A percentile compares a stretch with the other conserved stretches of the same genome.
Evolutionary conservation across 2,113 vertebrate genomes (phyloP).

Genomic region (Lamprologus callipterus): DNA sequence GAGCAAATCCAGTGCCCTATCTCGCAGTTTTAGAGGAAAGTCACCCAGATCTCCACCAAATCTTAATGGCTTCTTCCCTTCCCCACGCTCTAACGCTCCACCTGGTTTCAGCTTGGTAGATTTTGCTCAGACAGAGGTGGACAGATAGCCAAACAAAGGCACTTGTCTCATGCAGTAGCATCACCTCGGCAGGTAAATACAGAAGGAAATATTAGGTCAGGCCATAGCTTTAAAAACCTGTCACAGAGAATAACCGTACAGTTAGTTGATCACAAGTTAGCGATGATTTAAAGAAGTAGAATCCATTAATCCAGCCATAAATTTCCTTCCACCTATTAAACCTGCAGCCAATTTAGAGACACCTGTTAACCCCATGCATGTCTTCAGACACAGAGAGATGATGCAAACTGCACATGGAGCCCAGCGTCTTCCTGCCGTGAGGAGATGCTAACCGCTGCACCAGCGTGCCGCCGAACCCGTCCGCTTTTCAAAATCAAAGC

Average conservation of each 20-base stretch:
- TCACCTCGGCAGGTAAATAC: background rate
- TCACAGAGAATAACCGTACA: background rate
- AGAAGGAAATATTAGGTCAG: background rate
- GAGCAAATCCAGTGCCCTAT: background rate
- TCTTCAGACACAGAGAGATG: rapidly evolving
- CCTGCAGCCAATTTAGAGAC: background rate
- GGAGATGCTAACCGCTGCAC: background rate
- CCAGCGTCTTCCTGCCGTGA: rapidly evolving
- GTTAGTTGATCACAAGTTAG: background rate
- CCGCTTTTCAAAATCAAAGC: background rate
- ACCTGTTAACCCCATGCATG: background rate
- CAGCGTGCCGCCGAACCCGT: rapidly evolving
- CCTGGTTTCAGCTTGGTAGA: background rate
- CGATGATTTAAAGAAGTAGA: rapidly evolving
- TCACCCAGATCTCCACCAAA: background rate
- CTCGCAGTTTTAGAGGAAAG: background rate
- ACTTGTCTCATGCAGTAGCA: background rate
- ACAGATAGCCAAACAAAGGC: background rate
- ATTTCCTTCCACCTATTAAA: background rate
- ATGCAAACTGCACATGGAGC: background rate
- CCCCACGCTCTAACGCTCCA: background rate
- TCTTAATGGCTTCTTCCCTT: background rate
- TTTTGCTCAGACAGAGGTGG: background rate
- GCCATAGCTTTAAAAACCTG: background rate
- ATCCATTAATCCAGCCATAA: background rate